These are phyloP conservation scores for Gymnocypris eckloni DNA, from an alignment of 2,797 vertebrate genomes.

Conservation along the genomic window DNA sequence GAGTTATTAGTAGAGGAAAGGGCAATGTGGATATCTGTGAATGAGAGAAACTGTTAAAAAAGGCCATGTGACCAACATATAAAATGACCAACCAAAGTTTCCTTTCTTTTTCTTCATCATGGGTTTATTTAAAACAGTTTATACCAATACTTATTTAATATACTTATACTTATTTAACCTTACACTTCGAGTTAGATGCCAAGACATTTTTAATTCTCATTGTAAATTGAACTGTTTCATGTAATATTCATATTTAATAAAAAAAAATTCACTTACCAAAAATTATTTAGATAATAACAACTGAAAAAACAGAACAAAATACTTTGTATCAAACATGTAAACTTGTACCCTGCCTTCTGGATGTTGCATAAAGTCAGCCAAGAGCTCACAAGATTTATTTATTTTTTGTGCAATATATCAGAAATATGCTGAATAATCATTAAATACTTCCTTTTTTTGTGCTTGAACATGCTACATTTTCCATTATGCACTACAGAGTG, in stretches of 20 bases:
- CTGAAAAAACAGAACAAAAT: neutral
- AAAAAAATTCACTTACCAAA: neutral
- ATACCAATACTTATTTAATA: neutral
- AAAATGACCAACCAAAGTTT: neutral
- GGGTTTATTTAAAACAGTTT: neutral
- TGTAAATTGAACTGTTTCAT: neutral
- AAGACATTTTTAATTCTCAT: neutral
- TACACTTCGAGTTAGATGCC: neutral
- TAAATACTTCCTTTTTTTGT: neutral
- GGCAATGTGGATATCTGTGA: neutral
- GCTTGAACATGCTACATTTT: neutral
- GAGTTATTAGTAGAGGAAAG: neutral
- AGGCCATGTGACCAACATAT: neutral
- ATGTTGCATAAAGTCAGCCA: neutral
- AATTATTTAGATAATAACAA: neutral
- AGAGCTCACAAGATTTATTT: neutral
- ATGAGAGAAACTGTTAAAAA: neutral
- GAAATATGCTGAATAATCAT: neutral
- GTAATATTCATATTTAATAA: neutral
- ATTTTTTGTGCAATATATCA: neutral
- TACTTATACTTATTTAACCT: too few species aligned
- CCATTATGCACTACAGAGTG: neutral
- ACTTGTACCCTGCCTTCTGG: neutral
- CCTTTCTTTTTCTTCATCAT: neutral
- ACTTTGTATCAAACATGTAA: neutral